Conservation (phyloP, 2,888 invertebrate genomes). For the Sarcophaga carnaria region DNA sequence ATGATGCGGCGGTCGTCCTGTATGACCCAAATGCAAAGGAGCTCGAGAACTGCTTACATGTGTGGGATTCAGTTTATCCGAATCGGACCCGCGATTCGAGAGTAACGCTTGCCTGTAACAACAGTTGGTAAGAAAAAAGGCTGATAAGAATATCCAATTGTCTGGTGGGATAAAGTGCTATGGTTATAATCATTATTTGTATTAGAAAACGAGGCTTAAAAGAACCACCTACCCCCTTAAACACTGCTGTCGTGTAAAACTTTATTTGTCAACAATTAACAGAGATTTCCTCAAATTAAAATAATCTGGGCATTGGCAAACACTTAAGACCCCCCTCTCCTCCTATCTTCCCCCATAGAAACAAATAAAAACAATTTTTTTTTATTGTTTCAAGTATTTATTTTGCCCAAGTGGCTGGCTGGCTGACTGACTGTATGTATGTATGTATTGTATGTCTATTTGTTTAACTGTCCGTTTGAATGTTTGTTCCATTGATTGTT, state of each 20-base stretch:
- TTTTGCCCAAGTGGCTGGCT: constrained; percentile 8
- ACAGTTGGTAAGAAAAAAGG: constrained; percentile 78
- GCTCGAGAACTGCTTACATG: constrained; percentile 83
- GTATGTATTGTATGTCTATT: constrained; percentile 7
- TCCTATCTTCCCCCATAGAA: not conserved
- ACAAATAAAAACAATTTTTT: constrained; percentile 17
- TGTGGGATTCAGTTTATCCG: constrained; percentile 83
- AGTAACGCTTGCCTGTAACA: constrained; percentile 87
- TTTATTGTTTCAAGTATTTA: constrained; percentile 24
- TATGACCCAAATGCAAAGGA: constrained; percentile 80
- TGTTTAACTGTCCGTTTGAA: constrained; percentile 36
- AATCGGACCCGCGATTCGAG: constrained; percentile 82
- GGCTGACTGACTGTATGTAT: constrained; percentile 1
- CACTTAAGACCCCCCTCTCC: constrained; percentile 66
- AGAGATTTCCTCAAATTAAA: constrained; percentile 59
- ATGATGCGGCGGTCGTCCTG: constrained; percentile 79
- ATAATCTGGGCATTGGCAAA: constrained; percentile 60
- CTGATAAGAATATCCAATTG: constrained; percentile 81
- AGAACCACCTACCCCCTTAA: not conserved
- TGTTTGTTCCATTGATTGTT: constrained; percentile 56
- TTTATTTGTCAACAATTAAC: constrained; percentile 62
- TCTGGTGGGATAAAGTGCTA: constrained; percentile 61
- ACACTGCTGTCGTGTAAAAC: not conserved
- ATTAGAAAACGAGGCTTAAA: constrained; percentile 58
- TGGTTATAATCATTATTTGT: constrained; percentile 44